Evolutionary conservation across 2,888 invertebrate genomes (phyloP), one percentile per base, ranked within the genome.

Genomic region (Rutpela maculata): DNA sequence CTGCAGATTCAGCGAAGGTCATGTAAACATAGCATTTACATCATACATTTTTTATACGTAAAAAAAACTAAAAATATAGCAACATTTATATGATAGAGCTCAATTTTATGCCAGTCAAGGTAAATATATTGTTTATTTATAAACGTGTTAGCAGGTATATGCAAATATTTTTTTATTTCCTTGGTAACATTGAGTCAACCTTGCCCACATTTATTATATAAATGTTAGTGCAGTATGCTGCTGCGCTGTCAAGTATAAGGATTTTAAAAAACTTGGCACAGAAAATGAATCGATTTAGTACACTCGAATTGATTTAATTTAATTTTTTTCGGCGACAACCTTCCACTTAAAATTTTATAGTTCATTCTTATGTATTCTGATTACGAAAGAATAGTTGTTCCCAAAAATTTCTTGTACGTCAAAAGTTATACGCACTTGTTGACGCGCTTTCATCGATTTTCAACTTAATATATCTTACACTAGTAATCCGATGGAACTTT

Each of bases 61-160:
- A 62, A 62, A 4, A 62, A 62, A 62, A 17, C 31, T 31, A 35
- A 60, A 60, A 26, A 60, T 31, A n/a, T 31, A 15, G n/a, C 62
- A 31, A 31, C 60, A 62, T n/a, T 63, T n/a, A n/a, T 35, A 63
- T 35, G 31, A 5, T 31, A 0, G n/a, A 26, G 26, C 56, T 55
- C 26, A 26, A 56, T 68, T 31, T 56, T 56, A 26, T 68, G 15
- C 59, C 69, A 26, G 17, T 35, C 69, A 69, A 69, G 57, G 69
- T 69, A 69, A 69, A 69, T 69, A 31, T 11, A 57, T 69, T 57
- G 59, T n/a, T n/a, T 57, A 26, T 50, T 67, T 59, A 59, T 57
- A 19, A 19, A 18, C 19, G 6, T 1, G 17, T 12, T 17, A 18
- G 22, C 22, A 57, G 26, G 56, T 56, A 15, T 50, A 67, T 22